Base-by-base conservation (phyloP, 2,797 vertebrate species). In the Lithobates sylvaticus region DNA sequence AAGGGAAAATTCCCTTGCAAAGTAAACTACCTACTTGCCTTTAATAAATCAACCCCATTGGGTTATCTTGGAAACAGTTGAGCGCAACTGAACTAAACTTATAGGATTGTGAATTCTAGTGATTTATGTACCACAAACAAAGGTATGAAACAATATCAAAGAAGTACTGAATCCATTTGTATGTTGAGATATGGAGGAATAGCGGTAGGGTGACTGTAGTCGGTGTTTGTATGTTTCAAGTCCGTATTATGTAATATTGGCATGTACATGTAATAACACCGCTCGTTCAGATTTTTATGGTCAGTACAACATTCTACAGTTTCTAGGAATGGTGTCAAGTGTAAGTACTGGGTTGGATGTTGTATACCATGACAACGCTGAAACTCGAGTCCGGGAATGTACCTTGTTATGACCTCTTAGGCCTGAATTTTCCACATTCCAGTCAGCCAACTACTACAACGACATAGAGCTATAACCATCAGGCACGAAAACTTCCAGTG, bases 391-490 rank as follows among this genome's bases (percentile, higher is more conserved):
- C 42, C 5, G 54, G 69, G 77, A 83, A 84, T 67, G 50, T 78
- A 78, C 75, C 80, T 83, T 83, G 68, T 67, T 78, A 34, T 83
- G 80, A 78, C 75, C 85, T 86, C 75, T 83, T 54, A 0, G 85
- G 79, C 27, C 54, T 83, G 69, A 27, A 54, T 77, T 77, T 79
- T 83, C 80, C 44, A 61, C 68, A 87, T 79, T 86, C 85, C 58
- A 72, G 23, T 78, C 39, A 83, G 73, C 36, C 64, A 80, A 75
- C 61, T 27, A 70, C 64, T 29, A 23, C 8, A 0, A 8, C 5
- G 10, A 61, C 10, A 3, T 61, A 61, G 10, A 61, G 21, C 54
- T 61, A 9, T 1, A 58, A 61, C 18, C 54, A 8, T 21, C 21
- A n/a, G 54, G 8, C 18, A 61, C 54, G 0, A 5, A 34, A 26